Evolutionary conservation across 1,140 invertebrate genomes (phyloP).

Genomic region (Trypoxylus dichotomus): DNA sequence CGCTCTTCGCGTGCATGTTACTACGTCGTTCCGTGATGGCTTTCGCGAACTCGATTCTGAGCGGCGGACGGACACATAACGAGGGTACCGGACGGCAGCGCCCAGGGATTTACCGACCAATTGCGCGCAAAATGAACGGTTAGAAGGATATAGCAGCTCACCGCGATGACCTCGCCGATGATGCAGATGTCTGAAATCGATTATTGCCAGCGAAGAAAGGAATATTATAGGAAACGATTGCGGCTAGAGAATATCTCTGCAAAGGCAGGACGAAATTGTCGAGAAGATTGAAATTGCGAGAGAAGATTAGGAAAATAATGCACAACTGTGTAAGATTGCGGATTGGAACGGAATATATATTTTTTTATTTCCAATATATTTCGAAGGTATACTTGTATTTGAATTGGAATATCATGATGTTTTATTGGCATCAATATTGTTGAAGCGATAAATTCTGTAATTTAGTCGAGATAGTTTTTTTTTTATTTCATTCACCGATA

Average conservation of each 20-base stretch:
- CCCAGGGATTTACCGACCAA: not conserved
- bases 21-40: not conserved
- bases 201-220: not conserved
- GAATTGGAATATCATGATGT: too few relatives aligned
- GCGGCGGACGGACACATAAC: not conserved
- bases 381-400: too few relatives aligned
- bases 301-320: not conserved
- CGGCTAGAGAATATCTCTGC: not conserved
- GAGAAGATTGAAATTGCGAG: not conserved
- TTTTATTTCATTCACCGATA: too few relatives aligned
- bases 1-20: constrained; percentile 1
- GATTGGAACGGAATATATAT: not conserved
- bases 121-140: constrained; percentile 3
- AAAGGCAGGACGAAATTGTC: not conserved
- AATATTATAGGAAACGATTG: not conserved
- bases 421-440: too few relatives aligned
- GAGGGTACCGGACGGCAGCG: not conserved
- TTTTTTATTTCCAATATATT: not conserved
- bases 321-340: not conserved
- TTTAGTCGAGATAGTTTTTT: too few relatives aligned
- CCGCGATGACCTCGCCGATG: not conserved
- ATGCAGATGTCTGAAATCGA: constrained; percentile 21
- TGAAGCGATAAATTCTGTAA: too few relatives aligned
- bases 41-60: not conserved
- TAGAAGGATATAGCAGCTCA: not conserved